Evolutionary conservation across 2,113 vertebrate genomes (phyloP), one percentile per base, ranked within the genome.

Genomic region (Sylvilagus bachmani): DNA sequence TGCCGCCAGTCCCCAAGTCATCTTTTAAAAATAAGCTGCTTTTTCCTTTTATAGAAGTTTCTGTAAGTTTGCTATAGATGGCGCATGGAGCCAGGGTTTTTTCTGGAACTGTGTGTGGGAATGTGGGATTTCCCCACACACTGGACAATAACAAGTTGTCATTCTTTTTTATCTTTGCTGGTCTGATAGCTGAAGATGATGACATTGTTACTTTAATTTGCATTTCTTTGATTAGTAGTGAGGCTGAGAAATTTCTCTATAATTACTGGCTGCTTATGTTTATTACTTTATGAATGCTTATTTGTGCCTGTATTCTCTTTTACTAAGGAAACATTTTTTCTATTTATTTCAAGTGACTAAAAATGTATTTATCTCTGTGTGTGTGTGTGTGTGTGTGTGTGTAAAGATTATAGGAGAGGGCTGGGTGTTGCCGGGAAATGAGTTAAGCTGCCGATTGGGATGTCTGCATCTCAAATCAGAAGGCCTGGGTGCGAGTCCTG

Each of bases 31-130:
- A 92, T 73, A 95, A 94, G 80, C 44, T 61, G 27, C 6, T 62
- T 87, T 80, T 96, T 88, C 82, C 82, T 96, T 96, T 83, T 96
- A 94, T 71, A 61, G 95, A 95, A 88, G 70, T 94, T 82, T 96
- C 79, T 89, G 33, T 80, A 88, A 73, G 74, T 71, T 96, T 90
- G 27, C 91, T 92, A 3, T 66, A 9, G 88, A 78, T 64, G 89
- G 62, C 38, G 22, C 36, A 11, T 25, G 14, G 27, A 70, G 64
- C 62, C 70, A 94, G 70, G 25, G 86, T 82, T 44, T 87, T 70
- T 81, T 90, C 64, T 44, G 61, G 36, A 93, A 13, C 51, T n/a
- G 24, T 71, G 67, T 90, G 49, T 86, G 44, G 95, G 84, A 83
- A 74, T 44, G 79, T 80, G 86, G 58, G 29, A 27, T 91, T 95